Evolutionary conservation across 1,140 invertebrate species (phyloP).

Genomic region (Daktulosphaira vitifoliae): DNA sequence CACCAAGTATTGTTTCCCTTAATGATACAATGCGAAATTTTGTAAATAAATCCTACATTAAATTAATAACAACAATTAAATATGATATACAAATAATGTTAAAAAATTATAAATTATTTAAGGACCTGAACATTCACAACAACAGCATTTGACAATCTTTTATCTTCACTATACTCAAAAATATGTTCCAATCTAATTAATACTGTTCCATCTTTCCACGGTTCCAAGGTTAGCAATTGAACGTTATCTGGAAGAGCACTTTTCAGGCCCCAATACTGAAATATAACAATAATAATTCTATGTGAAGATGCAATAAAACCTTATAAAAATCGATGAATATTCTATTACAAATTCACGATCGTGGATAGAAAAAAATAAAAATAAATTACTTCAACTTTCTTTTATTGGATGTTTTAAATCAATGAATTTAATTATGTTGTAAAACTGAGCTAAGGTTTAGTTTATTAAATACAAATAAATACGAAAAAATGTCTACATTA

Average conservation of each 20-base stretch:
- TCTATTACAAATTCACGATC: too few relatives aligned
- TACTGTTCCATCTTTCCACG: slow-evolving; percentile 43
- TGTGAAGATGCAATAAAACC: too few relatives aligned
- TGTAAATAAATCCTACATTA: slow-evolving; percentile 13
- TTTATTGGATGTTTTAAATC: too few relatives aligned
- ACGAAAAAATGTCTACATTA: too few relatives aligned
- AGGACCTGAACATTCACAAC: slow-evolving; percentile 36
- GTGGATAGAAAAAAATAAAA: too few relatives aligned
- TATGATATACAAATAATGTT: neutral
- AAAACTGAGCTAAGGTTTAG: too few relatives aligned
- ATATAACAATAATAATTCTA: neutral
- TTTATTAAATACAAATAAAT: too few relatives aligned
- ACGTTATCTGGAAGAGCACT: slow-evolving; percentile 49
- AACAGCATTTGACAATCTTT: slow-evolving; percentile 33
- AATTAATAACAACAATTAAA: neutral
- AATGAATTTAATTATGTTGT: too few relatives aligned
- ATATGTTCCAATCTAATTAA: slow-evolving; percentile 56
- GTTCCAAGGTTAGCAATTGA: slow-evolving; percentile 54
- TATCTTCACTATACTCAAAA: slow-evolving; percentile 45
- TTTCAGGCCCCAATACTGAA: slow-evolving; percentile 36
- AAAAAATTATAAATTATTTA: neutral
- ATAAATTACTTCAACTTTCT: too few relatives aligned
- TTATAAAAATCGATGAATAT: too few relatives aligned
- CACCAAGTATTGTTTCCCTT: slow-evolving; percentile 20
- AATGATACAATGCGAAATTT: slow-evolving; percentile 12